phyloP scores from a whole-genome alignment of 2,888 invertebrate genomes.

The Hydropsyche betteni region DNA sequence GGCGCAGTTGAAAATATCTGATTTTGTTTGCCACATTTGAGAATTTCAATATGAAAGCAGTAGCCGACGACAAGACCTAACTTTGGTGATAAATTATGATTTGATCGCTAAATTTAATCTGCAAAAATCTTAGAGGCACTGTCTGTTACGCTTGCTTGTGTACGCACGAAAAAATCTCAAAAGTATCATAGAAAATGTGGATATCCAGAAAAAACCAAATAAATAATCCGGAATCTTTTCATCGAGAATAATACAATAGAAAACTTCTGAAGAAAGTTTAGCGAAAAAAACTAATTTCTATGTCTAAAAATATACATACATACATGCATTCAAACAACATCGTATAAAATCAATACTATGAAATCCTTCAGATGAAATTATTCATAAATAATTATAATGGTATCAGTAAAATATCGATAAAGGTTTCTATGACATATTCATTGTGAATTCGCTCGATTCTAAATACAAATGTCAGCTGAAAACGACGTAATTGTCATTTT shows the following conservation, averaged over 20 bases:
- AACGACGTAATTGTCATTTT: constrained; percentile 22
- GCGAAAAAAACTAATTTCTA: not conserved
- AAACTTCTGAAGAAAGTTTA: constrained; percentile 16
- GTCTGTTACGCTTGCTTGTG: constrained; percentile 32
- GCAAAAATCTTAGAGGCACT: constrained; percentile 13
- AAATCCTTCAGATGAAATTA: not conserved
- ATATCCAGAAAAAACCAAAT: constrained; percentile 10
- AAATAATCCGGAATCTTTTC: constrained; percentile 13
- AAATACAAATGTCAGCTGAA: constrained; percentile 13
- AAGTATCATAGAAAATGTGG: constrained; percentile 2
- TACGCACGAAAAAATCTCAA: constrained; percentile 20
- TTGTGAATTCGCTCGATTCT: not conserved
- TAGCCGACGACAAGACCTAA: constrained; percentile 18
- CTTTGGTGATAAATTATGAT: constrained; percentile 27
- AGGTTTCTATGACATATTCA: not conserved
- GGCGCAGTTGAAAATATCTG: no score
- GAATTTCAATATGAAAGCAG: constrained; percentile 15
- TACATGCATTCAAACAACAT: not conserved
- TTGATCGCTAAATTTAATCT: constrained; percentile 32
- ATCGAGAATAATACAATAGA: constrained; percentile 10
- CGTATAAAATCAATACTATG: not conserved
- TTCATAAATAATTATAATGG: no score
- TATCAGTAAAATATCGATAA: not conserved
- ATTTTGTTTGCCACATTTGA: constrained; percentile 3
- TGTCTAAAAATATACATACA: not conserved